phyloP scores from a whole-genome alignment of 2,797 vertebrate genomes.

The Neoniphon sammara region DNA sequence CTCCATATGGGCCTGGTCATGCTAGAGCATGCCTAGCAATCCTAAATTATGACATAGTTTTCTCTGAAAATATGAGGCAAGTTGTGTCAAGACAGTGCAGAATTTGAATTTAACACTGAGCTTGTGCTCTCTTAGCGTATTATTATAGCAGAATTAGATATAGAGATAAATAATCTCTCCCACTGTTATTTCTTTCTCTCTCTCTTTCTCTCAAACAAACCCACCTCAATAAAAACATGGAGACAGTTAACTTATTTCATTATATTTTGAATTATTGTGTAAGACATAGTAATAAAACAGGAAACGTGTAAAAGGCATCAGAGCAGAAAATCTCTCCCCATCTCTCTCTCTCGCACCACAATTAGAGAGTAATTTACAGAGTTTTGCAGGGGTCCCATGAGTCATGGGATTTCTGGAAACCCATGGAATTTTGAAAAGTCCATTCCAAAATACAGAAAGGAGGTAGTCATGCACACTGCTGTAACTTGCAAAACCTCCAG shows the following conservation, averaged over 20 bases:
- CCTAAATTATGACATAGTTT: slow-evolving; percentile 38
- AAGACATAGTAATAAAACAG: not conserved
- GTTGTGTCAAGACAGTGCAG: slow-evolving; percentile 44
- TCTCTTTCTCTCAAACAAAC: not conserved
- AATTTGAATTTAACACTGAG: slow-evolving; percentile 4
- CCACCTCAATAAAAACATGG: not conserved
- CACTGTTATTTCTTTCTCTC: not conserved
- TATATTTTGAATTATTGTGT: not conserved
- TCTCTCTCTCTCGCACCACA: no score
- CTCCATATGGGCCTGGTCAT: slow-evolving; percentile 22
- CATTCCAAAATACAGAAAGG: no score
- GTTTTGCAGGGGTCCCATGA: no score
- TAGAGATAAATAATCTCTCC: not conserved
- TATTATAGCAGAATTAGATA: no score
- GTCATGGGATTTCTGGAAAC: no score
- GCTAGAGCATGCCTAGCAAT: slow-evolving; percentile 46
- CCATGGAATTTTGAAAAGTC: no score
- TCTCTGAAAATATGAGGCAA: slow-evolving; percentile 34
- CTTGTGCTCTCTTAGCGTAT: not conserved
- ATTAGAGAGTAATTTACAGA: no score
- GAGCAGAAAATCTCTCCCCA: not conserved
- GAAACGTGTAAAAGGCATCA: not conserved
- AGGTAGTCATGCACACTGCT: no score
- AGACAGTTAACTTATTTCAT: not conserved
- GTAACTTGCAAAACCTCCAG: no score